phyloP scores from a whole-genome alignment of 2,888 invertebrate species.

The Parnassius smintheus region DNA sequence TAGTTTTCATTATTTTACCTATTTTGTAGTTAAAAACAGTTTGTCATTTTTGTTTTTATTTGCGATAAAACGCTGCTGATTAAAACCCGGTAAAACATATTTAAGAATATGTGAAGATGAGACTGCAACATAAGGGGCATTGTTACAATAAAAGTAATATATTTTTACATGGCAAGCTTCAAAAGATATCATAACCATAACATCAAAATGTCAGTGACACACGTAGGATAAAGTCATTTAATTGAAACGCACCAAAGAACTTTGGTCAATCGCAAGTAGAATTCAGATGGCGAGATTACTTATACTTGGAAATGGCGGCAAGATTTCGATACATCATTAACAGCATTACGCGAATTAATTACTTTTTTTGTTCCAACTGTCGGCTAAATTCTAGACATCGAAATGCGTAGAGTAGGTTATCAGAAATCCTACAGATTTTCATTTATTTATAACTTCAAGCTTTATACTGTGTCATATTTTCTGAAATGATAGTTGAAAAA shows the following conservation, averaged over 20 bases:
- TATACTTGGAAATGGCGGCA: conserved; percentile 75
- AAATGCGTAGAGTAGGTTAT: neutral
- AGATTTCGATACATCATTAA: conserved; percentile 70
- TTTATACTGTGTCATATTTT: no score
- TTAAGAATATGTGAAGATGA: neutral
- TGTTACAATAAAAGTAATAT: neutral
- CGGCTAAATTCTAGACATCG: conserved; percentile 11
- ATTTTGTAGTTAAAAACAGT: no score
- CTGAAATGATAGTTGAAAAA: neutral
- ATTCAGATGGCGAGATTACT: conserved; percentile 71
- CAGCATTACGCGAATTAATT: conserved; percentile 72
- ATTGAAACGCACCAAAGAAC: conserved; percentile 58
- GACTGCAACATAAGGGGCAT: neutral
- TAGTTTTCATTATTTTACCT: no score
- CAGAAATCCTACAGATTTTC: neutral
- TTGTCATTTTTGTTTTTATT: no score
- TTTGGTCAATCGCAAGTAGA: conserved; percentile 64
- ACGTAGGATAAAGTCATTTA: conserved; percentile 75
- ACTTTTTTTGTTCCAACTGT: conserved; percentile 40
- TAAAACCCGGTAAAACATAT: no score
- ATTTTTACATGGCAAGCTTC: neutral
- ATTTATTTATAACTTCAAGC: no score
- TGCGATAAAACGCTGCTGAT: no score
- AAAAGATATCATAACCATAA: conserved; percentile 39
- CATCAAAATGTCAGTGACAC: conserved; percentile 39